A percentile compares a stretch with the other conserved stretches of the same genome.
Evolutionary conservation across 2,113 vertebrate species (phyloP).

Genomic region (Lethenteron reissneri): DNA sequence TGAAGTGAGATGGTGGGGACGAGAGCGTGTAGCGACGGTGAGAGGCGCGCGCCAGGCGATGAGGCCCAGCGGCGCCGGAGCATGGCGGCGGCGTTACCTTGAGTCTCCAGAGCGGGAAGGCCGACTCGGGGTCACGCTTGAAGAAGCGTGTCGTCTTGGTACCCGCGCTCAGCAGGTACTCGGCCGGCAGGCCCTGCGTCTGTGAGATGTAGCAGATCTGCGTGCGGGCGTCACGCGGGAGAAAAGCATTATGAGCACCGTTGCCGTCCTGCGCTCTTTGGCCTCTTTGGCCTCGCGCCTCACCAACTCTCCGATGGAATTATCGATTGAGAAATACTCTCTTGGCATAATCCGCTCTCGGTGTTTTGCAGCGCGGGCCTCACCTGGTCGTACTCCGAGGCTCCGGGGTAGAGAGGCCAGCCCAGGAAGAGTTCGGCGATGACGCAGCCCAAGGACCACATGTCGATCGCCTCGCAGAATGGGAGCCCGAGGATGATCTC

Average conservation of each 20-base stretch:
- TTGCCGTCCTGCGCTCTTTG: not conserved
- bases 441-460: slow-evolving; percentile 97
- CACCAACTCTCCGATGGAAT: no score
- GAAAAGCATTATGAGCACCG: slow-evolving; percentile 5
- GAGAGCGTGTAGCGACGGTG: no score
- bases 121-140: slow-evolving; percentile 87
- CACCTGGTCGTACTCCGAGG: slow-evolving; percentile 94
- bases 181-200: slow-evolving; percentile 88
- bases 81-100: slow-evolving; percentile 34
- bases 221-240: slow-evolving; percentile 16
- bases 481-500: slow-evolving; percentile 96
- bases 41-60: no score
- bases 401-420: slow-evolving; percentile 88
- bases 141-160: slow-evolving; percentile 97
- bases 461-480: slow-evolving; percentile 93
- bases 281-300: no score
- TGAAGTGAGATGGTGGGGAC: no score
- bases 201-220: slow-evolving; percentile 99
- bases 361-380: slow-evolving; percentile 10
- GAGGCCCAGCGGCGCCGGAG: no score
- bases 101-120: slow-evolving; percentile 86
- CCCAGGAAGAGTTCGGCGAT: slow-evolving; percentile 95
- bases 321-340: no score
- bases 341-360: no score
- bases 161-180: slow-evolving; percentile 89